phyloP scores from a whole-genome alignment of 53 echinoderm and acorn worm species.

The Apostichopus leukothele region DNA sequence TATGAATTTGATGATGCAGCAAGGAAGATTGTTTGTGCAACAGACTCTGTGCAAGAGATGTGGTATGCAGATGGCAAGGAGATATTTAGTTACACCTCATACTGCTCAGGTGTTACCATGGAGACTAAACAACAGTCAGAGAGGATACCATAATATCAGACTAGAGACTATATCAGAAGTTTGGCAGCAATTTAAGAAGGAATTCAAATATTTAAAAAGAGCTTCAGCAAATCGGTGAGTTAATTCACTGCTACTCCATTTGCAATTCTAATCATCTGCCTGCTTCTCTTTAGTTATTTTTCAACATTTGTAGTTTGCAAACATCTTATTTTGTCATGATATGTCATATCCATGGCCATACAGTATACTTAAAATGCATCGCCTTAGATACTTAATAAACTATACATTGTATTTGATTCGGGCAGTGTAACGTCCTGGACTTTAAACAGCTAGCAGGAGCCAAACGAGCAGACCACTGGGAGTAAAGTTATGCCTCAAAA shows the following conservation, averaged over 20 bases:
- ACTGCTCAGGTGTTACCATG: neutral
- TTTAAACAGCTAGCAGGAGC: no score
- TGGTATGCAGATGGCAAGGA: neutral
- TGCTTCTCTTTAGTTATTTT: no score
- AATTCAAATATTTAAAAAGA: constrained; percentile 24
- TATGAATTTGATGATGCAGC: constrained; percentile 10
- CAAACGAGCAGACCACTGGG: no score
- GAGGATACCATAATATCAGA: constrained; percentile 20
- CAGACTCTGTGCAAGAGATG: constrained; percentile 1
- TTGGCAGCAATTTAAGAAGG: constrained; percentile 24
- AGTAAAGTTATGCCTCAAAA: no score
- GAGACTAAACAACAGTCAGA: neutral
- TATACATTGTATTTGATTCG: no score
- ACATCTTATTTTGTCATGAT: no score
- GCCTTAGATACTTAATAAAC: no score
- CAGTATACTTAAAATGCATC: no score
- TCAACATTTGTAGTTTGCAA: no score
- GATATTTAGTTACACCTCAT: neutral
- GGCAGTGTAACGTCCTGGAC: no score
- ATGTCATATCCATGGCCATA: no score
- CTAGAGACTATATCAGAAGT: constrained; percentile 18
- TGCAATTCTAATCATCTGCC: neutral
- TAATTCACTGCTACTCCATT: neutral
- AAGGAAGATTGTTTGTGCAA: neutral
- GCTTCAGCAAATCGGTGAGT: constrained; percentile 19